A percentile compares a stretch with the other conserved stretches of the same genome.
These are phyloP conservation scores for Epinotia nisella DNA, from an alignment of 2,888 invertebrate species.

Conservation along the genomic window DNA sequence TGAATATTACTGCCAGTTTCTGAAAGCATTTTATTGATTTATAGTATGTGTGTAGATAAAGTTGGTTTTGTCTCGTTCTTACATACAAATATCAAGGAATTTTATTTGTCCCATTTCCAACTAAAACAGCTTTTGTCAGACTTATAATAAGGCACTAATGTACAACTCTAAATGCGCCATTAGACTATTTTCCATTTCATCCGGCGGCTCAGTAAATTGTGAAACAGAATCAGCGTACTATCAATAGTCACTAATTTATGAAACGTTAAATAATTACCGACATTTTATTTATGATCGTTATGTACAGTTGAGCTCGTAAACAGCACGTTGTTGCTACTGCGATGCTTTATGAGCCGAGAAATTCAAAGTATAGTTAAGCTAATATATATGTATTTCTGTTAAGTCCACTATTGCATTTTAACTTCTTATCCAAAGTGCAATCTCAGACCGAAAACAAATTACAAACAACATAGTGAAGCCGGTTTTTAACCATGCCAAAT, in stretches of 20 bases:
- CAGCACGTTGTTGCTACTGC: too few relatives aligned
- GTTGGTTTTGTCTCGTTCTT: too few relatives aligned
- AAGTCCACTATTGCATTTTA: constrained; percentile 32
- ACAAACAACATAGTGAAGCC: too few relatives aligned
- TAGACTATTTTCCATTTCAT: constrained; percentile 21
- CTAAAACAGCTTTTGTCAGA: too few relatives aligned
- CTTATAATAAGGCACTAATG: too few relatives aligned
- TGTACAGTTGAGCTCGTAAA: constrained; percentile 37
- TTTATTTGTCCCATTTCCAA: too few relatives aligned
- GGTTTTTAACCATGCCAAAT: too few relatives aligned
- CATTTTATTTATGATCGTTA: constrained; percentile 41
- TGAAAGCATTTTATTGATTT: too few relatives aligned
- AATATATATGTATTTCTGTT: constrained; percentile 38
- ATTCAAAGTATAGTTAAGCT: constrained; percentile 33
- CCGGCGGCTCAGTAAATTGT: not conserved
- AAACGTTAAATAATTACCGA: constrained; percentile 34
- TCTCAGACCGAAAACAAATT: too few relatives aligned
- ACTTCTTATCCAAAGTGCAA: not conserved
- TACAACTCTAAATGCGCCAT: not conserved
- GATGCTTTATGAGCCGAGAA: not conserved
- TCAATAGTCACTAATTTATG: constrained; percentile 37
- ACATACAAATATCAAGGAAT: too few relatives aligned
- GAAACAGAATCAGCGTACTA: constrained; percentile 13
- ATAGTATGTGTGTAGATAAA: too few relatives aligned
- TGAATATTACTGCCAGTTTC: too few relatives aligned